Base-by-base conservation (phyloP, 2,888 invertebrate genomes). In the Beris chalybata region DNA sequence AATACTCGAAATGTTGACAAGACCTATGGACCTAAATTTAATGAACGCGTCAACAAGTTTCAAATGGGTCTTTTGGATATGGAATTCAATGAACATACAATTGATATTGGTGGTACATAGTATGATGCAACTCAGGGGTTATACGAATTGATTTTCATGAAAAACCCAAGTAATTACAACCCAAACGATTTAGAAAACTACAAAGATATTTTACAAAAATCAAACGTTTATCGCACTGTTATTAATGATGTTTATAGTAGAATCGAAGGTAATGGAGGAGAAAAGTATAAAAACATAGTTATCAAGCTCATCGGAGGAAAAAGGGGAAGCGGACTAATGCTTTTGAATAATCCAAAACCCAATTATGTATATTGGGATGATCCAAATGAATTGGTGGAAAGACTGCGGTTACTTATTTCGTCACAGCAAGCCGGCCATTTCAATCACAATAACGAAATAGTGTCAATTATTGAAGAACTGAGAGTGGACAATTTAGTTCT, bases 321-420 rank as follows among this genome's bases (percentile, higher is more conserved):
- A 54, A 44, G 4, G 30, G 55, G 64, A 54, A 31, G 30, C 12
- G 64, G 64, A 30, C 30, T 54, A 29, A 54, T 64, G 64, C 50
- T 50, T 9, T 13, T 13, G 30, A 32, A 32, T 32, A 32, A 32
- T 7, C 15, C 4, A 68, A 71, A 57, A 38, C 58, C 55, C 45
- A 57, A 67, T 38, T 73, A 73, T 69, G 66, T 69, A 48, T 73
- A 74, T 69, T 73, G 73, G 73, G 71, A 74, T 69, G 70, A 74
- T 71, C 73, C 72, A 1, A 74, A 75, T 70, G 76, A 77, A 70
- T 66, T 77, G 43, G 71, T 76, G 38, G 73, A 74, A 47, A 67
- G 77, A 68, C 65, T 78, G 50, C 65, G 70, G 64, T 67, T 78
- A 47, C 64, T 76, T 6, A 57, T 73, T 13, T 73, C 76, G 29